phyloP scores from a whole-genome alignment of 2,888 invertebrate genomes.

The Thymelicus acteon region DNA sequence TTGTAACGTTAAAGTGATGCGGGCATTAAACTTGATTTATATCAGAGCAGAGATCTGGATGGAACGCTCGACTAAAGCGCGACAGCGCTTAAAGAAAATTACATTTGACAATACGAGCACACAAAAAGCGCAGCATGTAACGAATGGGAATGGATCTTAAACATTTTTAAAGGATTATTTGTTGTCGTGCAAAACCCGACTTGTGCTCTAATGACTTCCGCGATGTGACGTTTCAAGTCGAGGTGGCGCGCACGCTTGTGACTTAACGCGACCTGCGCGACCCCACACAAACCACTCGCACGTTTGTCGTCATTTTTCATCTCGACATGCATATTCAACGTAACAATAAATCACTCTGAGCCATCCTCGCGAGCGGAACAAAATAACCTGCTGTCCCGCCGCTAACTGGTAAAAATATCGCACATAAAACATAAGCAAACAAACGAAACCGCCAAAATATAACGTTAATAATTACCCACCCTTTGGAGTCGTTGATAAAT shows the following conservation, averaged over 20 bases:
- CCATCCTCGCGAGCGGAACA: conserved; percentile 68
- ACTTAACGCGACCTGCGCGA: conserved; percentile 43
- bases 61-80: not conserved
- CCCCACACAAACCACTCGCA: conserved; percentile 64
- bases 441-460: conserved; percentile 75
- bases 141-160: conserved; percentile 27
- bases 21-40: conserved; percentile 4
- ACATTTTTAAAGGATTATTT: conserved; percentile 68
- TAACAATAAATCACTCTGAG: conserved; percentile 79
- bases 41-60: not conserved
- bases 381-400: conserved; percentile 75
- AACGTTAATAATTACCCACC: conserved; percentile 81
- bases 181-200: conserved; percentile 68
- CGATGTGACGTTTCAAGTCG: conserved; percentile 61
- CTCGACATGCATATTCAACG: conserved; percentile 83
- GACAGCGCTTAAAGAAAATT: conserved; percentile 18
- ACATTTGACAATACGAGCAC: conserved; percentile 14
- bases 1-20: not conserved
- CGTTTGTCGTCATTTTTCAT: conserved; percentile 81
- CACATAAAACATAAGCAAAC: conserved; percentile 74
- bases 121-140: conserved; percentile 18
- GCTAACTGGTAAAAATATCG: conserved; percentile 70
- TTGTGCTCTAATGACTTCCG: conserved; percentile 80
- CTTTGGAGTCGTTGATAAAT: conserved; percentile 81
- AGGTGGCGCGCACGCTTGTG: conserved; percentile 36